phyloP scores from a whole-genome alignment of 2,888 invertebrate genomes.

The Lomographa bimaculata region DNA sequence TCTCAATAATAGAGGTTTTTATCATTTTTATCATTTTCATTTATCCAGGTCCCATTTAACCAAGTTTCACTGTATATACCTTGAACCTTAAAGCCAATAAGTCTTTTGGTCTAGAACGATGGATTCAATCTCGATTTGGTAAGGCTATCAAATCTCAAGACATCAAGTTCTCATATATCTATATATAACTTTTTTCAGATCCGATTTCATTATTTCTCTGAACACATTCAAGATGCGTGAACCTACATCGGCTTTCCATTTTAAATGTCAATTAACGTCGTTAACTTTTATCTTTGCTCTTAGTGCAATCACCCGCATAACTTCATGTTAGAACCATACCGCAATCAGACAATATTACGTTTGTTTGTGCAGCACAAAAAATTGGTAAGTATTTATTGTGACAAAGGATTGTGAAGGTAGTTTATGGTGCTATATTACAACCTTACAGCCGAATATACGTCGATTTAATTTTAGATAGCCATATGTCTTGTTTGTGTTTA shows the following conservation, averaged over 20 bases:
- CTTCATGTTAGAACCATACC: constrained; percentile 1
- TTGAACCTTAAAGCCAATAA: no score
- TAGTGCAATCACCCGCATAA: constrained; percentile 23
- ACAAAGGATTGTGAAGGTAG: constrained; percentile 1
- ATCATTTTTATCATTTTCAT: no score
- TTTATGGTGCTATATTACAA: constrained; percentile 2
- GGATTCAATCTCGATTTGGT: no score
- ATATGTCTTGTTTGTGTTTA: constrained; percentile 43
- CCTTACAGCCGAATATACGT: constrained; percentile 17
- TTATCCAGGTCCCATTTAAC: no score
- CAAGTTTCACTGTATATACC: no score
- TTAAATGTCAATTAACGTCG: constrained; percentile 59
- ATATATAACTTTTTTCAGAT: no score
- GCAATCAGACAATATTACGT: neutral
- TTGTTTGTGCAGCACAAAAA: neutral
- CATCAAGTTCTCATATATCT: constrained; percentile 2
- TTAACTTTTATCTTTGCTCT: constrained; percentile 48
- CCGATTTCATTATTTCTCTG: constrained; percentile 39
- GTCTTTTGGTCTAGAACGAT: no score
- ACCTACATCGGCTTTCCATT: constrained; percentile 39
- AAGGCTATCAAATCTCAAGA: no score
- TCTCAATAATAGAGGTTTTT: no score
- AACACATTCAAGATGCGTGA: constrained; percentile 30
- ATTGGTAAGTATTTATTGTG: constrained; percentile 2
- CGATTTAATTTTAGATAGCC: constrained; percentile 53